phyloP scores from a whole-genome alignment of 2,888 invertebrate genomes.

The Timema cristinae region DNA sequence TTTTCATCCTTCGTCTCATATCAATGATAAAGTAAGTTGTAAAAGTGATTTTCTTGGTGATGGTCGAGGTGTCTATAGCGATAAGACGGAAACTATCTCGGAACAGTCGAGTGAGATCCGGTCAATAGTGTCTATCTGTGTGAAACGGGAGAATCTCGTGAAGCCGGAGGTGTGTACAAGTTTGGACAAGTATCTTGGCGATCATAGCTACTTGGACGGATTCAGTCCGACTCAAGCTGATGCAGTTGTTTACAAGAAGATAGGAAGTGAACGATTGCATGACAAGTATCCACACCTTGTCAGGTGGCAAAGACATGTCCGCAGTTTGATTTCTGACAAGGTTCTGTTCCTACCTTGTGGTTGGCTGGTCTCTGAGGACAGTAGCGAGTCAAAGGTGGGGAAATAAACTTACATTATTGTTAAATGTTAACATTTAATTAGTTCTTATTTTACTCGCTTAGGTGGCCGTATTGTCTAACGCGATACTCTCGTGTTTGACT shows the following conservation, averaged over 20 bases:
- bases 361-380: neutral
- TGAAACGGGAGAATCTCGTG: neutral
- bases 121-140: conserved; percentile 15
- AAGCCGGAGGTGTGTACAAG: conserved; percentile 31
- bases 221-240: conserved; percentile 46
- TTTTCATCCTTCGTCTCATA: conserved; percentile 29
- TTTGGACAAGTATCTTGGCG: conserved; percentile 44
- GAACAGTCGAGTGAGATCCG: neutral
- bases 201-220: conserved; percentile 46
- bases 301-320: conserved; percentile 47
- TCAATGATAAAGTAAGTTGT: neutral
- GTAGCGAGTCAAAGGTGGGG: too few species aligned
- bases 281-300: conserved; percentile 41
- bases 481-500: too few species aligned
- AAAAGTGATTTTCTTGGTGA: neutral
- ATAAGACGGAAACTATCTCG: neutral
- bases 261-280: conserved; percentile 30
- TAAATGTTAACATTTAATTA: too few species aligned
- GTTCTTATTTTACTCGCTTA: too few species aligned
- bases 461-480: too few species aligned
- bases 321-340: conserved; percentile 36
- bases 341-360: neutral
- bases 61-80: neutral
- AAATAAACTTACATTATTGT: too few species aligned
- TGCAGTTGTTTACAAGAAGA: conserved; percentile 39